Base-by-base conservation (phyloP, 1,140 invertebrate species). In the Arctopsyche grandis region DNA sequence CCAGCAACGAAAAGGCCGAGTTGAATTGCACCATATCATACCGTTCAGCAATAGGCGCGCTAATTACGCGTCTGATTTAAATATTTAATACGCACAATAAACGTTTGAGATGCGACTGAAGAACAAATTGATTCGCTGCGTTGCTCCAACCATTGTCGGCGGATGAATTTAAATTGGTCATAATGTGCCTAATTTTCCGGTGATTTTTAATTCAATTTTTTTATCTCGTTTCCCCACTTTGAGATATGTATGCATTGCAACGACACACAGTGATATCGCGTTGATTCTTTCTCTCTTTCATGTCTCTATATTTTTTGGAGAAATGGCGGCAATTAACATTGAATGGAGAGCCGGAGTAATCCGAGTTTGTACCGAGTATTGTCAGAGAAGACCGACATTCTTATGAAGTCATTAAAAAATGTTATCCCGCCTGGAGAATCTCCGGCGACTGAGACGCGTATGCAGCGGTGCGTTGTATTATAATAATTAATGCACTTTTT, bases 391-490 rank as follows among this genome's bases (percentile, higher is more conserved):
- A 4, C 14, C 14, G 52, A 56, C 52, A 56, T 52, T 52, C 48
- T 52, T 71, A 71, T 71, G 43, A 71, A 71, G 69, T 71, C 69
- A 71, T 71, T 71, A 71, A 66, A 66, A 22, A 12, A 21, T 26
- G 19, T 66, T 66, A 22, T 66, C 60, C 16, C 48, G 60, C 14
- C 60, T 66, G 52, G 14, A 38, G 10, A 21, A 56, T 56, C 21
- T 66, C 60, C 10, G 60, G 24, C 19, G 21, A 56, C 19, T 56
- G 14, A 21, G 5, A 66, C 10, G 24, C 24, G 60, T 22, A 66
- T 66, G 60, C 60, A 66, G 21, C 60, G 60, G 60, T 21, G 48
- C 60, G 60, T 26, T 66, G 14, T 26, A 66, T 66, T 22, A 66
- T 66, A 12, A 66, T 66, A 66, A 66, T 66, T 66, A 66, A 66